Conservation (phyloP, 2,888 invertebrate genomes). For the Rotaria sp. region DNA sequence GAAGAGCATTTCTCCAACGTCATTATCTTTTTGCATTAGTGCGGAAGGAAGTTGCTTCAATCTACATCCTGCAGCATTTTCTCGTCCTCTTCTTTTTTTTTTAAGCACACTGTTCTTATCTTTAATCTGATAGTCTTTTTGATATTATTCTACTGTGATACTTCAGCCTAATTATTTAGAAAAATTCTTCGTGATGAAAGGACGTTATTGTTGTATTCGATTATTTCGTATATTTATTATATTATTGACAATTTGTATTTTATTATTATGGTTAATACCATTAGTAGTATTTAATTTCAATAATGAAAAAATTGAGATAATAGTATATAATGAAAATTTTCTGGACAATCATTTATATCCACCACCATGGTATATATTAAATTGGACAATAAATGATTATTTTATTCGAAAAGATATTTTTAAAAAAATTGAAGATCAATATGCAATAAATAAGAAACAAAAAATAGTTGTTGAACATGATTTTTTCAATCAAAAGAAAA, state of each 20-base stretch:
- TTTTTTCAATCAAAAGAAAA: not conserved
- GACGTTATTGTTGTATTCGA: not conserved
- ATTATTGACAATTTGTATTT: not conserved
- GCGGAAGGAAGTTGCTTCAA: not conserved
- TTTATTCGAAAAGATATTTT: not conserved
- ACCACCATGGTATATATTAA: not conserved
- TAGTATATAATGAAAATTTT: not conserved
- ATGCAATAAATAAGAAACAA: not conserved
- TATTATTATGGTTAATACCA: not conserved
- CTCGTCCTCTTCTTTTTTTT: not conserved
- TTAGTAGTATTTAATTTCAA: not conserved
- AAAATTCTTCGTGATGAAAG: not conserved
- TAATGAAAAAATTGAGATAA: not conserved
- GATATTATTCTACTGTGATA: too few species aligned
- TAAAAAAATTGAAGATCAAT: not conserved
- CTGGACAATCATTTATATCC: not conserved
- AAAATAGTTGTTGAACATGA: not conserved
- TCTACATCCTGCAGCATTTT: not conserved
- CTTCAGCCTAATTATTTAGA: not conserved
- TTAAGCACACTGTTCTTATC: too few species aligned
- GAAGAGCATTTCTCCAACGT: not conserved
- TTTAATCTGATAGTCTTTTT: too few species aligned
- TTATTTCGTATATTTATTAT: not conserved
- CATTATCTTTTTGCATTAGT: not conserved
- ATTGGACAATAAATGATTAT: not conserved